phyloP scores from a whole-genome alignment of 2,888 invertebrate genomes.

The Boloria selene region DNA sequence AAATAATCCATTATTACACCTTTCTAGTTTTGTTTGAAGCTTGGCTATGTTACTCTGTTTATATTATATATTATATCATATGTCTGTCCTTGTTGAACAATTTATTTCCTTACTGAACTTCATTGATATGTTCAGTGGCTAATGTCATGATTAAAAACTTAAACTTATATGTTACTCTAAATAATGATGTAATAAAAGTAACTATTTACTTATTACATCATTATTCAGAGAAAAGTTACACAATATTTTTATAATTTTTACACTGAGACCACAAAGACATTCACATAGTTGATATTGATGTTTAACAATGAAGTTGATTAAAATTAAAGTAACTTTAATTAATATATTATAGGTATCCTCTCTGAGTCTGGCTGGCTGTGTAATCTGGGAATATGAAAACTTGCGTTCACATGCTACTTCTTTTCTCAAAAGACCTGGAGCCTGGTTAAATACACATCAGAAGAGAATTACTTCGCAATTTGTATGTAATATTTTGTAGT shows the following conservation, averaged over 20 bases:
- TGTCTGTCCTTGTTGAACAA: too few relatives aligned
- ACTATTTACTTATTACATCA: too few relatives aligned
- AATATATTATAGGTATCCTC: slow-evolving; percentile 82
- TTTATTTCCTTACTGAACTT: too few relatives aligned
- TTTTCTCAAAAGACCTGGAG: slow-evolving; percentile 76
- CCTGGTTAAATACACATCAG: slow-evolving; percentile 77
- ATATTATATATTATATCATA: too few relatives aligned
- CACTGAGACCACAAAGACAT: not conserved
- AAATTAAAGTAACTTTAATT: not conserved
- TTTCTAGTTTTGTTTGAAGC: not conserved
- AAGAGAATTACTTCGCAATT: slow-evolving; percentile 57
- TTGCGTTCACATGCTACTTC: slow-evolving; percentile 79
- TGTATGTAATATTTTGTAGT: slow-evolving; percentile 48
- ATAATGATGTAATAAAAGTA: too few relatives aligned
- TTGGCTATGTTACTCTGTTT: too few relatives aligned
- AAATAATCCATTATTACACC: slow-evolving; percentile 49
- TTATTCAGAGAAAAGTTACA: too few relatives aligned
- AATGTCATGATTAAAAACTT: too few relatives aligned
- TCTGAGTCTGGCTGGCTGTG: slow-evolving; percentile 87
- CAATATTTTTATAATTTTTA: too few relatives aligned
- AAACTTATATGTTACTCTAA: too few relatives aligned
- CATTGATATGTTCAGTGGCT: too few relatives aligned
- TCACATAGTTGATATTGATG: not conserved
- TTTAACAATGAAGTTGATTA: not conserved
- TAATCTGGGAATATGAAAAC: slow-evolving; percentile 94